These are phyloP conservation scores for Dolichotis patagonum DNA, from an alignment of 2,113 vertebrate genomes.

Conservation along the genomic window DNA sequence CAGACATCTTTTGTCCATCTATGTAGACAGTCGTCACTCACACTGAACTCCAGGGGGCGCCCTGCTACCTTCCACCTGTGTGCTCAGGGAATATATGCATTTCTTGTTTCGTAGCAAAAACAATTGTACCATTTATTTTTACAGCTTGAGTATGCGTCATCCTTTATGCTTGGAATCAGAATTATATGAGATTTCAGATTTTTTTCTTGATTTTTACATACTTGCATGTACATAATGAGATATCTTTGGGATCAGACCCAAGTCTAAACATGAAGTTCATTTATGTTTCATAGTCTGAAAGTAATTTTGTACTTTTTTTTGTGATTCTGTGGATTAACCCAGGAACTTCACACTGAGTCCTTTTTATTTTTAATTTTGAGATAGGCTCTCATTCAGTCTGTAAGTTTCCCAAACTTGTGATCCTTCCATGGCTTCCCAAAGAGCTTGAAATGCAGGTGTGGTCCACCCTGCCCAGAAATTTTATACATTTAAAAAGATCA, in stretches of 20 bases:
- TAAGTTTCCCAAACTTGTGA: neutral
- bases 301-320: neutral
- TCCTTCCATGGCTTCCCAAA: neutral
- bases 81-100: too few species aligned
- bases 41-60: constrained; percentile 35
- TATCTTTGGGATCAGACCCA: neutral
- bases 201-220: neutral
- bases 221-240: neutral
- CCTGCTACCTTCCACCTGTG: neutral
- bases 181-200: neutral
- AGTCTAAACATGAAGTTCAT: neutral
- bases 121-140: neutral
- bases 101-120: neutral
- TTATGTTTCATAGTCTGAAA: neutral
- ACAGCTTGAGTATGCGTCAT: neutral
- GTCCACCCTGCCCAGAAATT: neutral
- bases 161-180: neutral
- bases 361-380: neutral
- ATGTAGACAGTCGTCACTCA: neutral
- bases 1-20: neutral
- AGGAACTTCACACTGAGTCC: neutral
- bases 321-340: neutral
- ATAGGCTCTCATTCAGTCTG: neutral
- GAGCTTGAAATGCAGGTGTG: neutral
- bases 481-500: neutral